Base-by-base conservation (phyloP, 2,797 vertebrate species). In the Poecilia picta region DNA sequence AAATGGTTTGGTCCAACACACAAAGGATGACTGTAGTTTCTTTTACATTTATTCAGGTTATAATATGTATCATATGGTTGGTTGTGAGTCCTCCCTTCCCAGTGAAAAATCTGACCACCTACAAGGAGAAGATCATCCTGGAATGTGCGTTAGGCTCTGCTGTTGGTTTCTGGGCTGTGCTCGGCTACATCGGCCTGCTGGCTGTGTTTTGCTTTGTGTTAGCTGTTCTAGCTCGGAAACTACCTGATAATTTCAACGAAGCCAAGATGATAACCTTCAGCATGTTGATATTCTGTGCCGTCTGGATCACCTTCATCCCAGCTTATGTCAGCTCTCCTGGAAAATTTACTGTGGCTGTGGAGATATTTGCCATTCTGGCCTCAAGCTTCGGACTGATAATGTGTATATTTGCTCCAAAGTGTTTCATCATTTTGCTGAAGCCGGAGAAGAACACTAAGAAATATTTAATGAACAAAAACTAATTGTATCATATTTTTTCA, bases 311-410 rank as follows among this genome's bases (percentile, higher is more conserved):
- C 0, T 95, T 95, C 57, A 89, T 95, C 25, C 94, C 94, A 2
- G 94, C 94, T 0, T 95, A 94, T 36, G 76, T 95, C 85, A 95
- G 94, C 87, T 95, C 94, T 46, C 94, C 93, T 5, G 93, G 94
- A 3, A 95, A 94, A 55, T 93, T 92, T 8, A 93, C 94, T 0
- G 94, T 95, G 2, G 95, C 93, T 36, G 72, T 73, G 47, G 72
- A 73, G 47, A 73, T 73, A 51, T 73, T 95, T 85, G 93, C 94
- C 0, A 95, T 95, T 80, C 72, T 95, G 75, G 89, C 94, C 5
- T 95, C 94, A 10, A 95, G 93, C 80, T 95, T 93, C 74, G 94
- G 92, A 8, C 59, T 95, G 7, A 89, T 94, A 45, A 0, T 93
- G 1, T 95, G 90, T 74, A 92, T 95, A 57, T 95, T 94, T 84